Evolutionary conservation across 1,140 invertebrate species (phyloP).

Genomic region (Trichoplusia ni): DNA sequence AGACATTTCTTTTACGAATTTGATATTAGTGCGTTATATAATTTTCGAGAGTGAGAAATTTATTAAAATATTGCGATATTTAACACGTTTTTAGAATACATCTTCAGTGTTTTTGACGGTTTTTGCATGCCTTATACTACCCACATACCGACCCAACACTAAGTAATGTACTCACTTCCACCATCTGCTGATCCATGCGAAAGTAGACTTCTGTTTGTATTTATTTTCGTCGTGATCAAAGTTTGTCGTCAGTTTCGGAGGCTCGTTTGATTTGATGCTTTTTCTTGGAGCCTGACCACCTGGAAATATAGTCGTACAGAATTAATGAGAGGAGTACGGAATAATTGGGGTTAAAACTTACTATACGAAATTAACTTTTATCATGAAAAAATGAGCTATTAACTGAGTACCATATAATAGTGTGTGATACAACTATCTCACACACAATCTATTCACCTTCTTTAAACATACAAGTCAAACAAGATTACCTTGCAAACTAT

Average conservation of each 20-base stretch:
- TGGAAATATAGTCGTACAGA: conserved; percentile 36
- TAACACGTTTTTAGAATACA: no score
- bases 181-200: conserved; percentile 75
- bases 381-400: no score
- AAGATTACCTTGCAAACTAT: conserved; percentile 72
- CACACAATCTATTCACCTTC: no score
- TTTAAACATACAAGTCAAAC: background rate
- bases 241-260: conserved; percentile 50
- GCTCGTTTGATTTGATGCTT: conserved; percentile 57
- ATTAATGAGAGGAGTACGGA: background rate
- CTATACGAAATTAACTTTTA: no score
- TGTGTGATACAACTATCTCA: no score
- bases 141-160: no score
- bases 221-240: conserved; percentile 77
- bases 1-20: background rate
- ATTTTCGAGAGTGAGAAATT: no score
- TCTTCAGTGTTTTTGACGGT: no score
- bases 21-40: background rate
- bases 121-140: no score
- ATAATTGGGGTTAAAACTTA: no score
- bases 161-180: conserved; percentile 68
- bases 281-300: conserved; percentile 69
- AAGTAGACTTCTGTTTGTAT: conserved; percentile 77
- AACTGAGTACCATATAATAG: no score
- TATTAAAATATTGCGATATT: no score